Conservation (phyloP, 2,113 vertebrate genomes). For the Butastur rufipennis region DNA sequence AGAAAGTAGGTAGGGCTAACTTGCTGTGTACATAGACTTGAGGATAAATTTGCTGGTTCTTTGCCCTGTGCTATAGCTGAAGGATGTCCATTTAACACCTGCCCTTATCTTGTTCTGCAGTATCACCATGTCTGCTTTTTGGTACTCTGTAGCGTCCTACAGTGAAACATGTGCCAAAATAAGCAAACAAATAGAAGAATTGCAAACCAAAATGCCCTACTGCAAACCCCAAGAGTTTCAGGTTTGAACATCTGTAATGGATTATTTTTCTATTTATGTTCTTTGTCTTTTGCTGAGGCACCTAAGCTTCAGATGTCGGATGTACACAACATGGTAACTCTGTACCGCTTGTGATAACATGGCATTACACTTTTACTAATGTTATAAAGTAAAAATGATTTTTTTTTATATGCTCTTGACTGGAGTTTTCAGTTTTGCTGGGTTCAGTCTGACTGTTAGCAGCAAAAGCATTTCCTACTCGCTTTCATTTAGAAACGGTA, state of each 20-base stretch:
- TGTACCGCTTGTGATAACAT: neutral
- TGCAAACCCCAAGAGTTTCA: neutral
- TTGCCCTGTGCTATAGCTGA: neutral
- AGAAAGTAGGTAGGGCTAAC: neutral
- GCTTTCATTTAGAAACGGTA: fast-evolving
- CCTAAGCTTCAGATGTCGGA: neutral
- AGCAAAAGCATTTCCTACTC: neutral
- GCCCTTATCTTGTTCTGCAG: neutral
- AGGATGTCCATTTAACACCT: neutral
- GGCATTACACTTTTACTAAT: neutral
- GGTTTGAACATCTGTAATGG: neutral
- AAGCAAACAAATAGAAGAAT: neutral
- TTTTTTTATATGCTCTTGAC: neutral
- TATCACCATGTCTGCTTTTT: neutral
- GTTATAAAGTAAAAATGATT: neutral
- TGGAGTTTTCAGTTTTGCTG: neutral
- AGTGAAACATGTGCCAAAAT: neutral
- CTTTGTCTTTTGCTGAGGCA: neutral
- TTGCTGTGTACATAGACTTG: neutral
- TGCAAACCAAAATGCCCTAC: neutral
- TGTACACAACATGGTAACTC: neutral
- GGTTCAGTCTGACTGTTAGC: neutral
- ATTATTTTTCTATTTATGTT: neutral
- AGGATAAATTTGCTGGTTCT: neutral
- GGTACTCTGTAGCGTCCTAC: neutral